Evolutionary conservation across 1,140 invertebrate genomes (phyloP), one percentile per base, ranked within the genome.

Genomic region (Hylaeus anthracinus): DNA sequence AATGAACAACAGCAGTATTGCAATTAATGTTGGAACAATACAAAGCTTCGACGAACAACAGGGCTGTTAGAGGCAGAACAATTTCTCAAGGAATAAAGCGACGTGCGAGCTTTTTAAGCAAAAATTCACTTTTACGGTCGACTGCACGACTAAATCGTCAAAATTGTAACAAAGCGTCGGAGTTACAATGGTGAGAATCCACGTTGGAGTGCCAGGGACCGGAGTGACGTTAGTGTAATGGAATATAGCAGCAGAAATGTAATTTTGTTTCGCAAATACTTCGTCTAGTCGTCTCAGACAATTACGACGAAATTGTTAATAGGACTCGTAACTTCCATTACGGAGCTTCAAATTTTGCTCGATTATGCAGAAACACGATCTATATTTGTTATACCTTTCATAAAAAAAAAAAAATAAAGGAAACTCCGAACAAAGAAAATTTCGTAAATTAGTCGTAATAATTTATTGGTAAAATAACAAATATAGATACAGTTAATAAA

Each of bases 251-350:
- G 53, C 53, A 53, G 55, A 73, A 83, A 86, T 83, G 77, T 78
- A 86, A 86, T 86, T 87, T 55, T 77, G 37, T 77, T 64, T 84
- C 66, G 72, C 77, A 74, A 86, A 86, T 86, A 73, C 73, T 76
- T 60, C 48, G 71, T 39, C 48, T 69, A 58, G 74, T 74, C n/a
- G n/a, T 41, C 41, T 79, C 82, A 71, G 70, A 86, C 81, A 86
- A 87, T 87, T 86, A 86, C 81, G 48, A 55, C 69, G 72, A 81
- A 83, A 86, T 84, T 84, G 66, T 87, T 86, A 84, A 87, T 78
- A 83, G 71, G 69, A 83, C 64, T 79, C 67, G 76, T 71, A 79
- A 86, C 84, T 81, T 81, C 39, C 78, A 48, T 39, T 63, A 56
- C 60, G 37, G 48, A 6, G 70, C 55, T n/a, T 37, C 56, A 14